These are phyloP conservation scores for Rhincodon typus DNA, from an alignment of 2,797 vertebrate species.

Conservation along the genomic window DNA sequence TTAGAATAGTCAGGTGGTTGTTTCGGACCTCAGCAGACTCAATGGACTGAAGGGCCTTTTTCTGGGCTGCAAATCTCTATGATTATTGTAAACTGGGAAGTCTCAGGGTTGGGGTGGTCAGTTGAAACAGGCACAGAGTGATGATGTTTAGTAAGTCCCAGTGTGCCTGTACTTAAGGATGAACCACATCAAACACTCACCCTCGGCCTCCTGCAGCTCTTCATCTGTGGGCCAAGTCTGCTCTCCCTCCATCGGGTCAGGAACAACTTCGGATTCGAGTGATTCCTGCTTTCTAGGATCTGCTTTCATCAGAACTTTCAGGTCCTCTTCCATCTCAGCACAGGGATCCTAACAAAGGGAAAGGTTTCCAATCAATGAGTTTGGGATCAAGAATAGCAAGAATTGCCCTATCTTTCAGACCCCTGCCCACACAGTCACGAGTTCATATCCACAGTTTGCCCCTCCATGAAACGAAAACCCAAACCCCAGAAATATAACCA, in stretches of 20 bases:
- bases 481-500: neutral
- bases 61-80: too few relatives aligned
- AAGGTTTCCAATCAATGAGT: neutral
- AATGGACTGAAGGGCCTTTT: too few relatives aligned
- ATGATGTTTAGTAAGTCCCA: neutral
- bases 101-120: too few relatives aligned
- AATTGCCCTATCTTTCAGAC: neutral
- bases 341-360: slow-evolving; percentile 42
- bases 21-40: too few relatives aligned
- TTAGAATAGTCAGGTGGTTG: too few relatives aligned
- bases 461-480: neutral
- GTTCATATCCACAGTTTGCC: neutral
- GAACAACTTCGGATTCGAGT: slow-evolving; percentile 77
- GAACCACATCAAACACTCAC: slow-evolving; percentile 52
- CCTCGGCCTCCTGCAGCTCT: slow-evolving; percentile 82
- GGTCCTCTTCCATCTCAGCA: slow-evolving; percentile 56
- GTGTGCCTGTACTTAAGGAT: neutral
- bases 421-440: neutral
- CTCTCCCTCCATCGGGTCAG: slow-evolving; percentile 93
- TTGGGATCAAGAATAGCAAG: neutral
- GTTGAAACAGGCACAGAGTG: too few relatives aligned
- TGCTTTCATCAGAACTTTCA: slow-evolving; percentile 79
- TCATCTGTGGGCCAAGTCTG: slow-evolving; percentile 94
- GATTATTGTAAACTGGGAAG: too few relatives aligned
- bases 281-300: slow-evolving; percentile 68